Conservation (phyloP, 2,797 vertebrate genomes). For the Catamblyrhynchus diadema region DNA sequence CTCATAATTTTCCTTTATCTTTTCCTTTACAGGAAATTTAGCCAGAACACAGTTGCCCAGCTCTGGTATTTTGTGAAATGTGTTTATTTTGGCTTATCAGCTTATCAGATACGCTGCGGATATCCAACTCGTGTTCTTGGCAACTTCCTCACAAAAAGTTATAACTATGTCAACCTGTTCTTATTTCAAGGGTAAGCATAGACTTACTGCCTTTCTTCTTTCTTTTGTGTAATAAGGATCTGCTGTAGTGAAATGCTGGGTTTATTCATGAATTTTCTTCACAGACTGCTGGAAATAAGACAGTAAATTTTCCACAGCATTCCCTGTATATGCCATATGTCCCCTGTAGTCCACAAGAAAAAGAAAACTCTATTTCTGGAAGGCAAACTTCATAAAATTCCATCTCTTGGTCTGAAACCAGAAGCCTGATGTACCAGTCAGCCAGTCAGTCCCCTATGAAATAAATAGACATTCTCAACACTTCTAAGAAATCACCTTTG, state of each 20-base stretch:
- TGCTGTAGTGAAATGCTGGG: neutral
- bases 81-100: slow-evolving; percentile 97
- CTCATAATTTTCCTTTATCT: slow-evolving; percentile 21
- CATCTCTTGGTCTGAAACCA: neutral
- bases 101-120: slow-evolving; percentile 98
- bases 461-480: neutral
- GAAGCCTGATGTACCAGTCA: neutral
- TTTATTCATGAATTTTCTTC: neutral
- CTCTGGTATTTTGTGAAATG: slow-evolving; percentile 99
- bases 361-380: neutral
- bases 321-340: neutral
- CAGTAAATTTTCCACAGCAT: neutral
- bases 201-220: neutral
- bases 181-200: slow-evolving; percentile 95
- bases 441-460: neutral
- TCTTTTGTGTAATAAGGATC: neutral
- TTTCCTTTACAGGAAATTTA: slow-evolving; percentile 87
- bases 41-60: slow-evolving; percentile 92
- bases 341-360: neutral
- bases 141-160: slow-evolving; percentile 99
- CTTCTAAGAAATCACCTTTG: neutral
- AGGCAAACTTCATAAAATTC: neutral
- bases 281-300: neutral
- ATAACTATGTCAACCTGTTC: slow-evolving; percentile 98
- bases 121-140: slow-evolving; percentile 97